These are phyloP conservation scores for Drosophila mauritiana DNA, from an alignment of 1,140 invertebrate species.

Conservation along the genomic window DNA sequence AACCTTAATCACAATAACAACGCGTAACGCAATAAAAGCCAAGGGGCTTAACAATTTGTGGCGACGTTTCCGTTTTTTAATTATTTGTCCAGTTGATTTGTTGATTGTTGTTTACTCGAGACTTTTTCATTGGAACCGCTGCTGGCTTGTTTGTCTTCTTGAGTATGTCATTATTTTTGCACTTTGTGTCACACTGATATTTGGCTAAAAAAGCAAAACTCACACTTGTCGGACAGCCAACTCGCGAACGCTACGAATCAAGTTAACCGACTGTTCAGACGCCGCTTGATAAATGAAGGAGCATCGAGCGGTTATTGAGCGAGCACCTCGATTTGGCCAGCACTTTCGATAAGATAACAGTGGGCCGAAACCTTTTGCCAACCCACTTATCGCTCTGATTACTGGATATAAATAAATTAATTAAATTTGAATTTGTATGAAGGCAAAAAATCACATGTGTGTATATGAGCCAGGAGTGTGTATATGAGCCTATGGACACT, in stretches of 20 bases:
- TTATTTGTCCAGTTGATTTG: constrained; percentile 26
- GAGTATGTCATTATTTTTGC: constrained; percentile 46
- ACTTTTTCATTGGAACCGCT: constrained; percentile 47
- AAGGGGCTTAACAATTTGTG: constrained; percentile 13
- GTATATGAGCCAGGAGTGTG: neutral
- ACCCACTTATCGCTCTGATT: constrained; percentile 68
- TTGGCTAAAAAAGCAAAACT: constrained; percentile 13
- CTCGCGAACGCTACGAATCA: constrained; percentile 1
- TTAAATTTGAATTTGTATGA: constrained; percentile 74
- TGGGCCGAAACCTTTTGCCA: constrained; percentile 24
- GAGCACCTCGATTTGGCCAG: constrained; percentile 19
- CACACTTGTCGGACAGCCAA: constrained; percentile 28
- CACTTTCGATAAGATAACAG: constrained; percentile 21
- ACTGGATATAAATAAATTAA: constrained; percentile 82
- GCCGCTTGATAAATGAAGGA: constrained; percentile 30
- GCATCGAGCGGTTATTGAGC: constrained; percentile 39
- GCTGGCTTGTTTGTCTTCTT: constrained; percentile 29
- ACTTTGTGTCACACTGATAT: constrained; percentile 12
- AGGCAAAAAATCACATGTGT: constrained; percentile 20
- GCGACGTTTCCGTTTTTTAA: constrained; percentile 26
- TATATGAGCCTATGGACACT: no score
- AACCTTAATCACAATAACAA: neutral
- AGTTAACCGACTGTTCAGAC: constrained; percentile 27
- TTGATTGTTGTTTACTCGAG: constrained; percentile 48
- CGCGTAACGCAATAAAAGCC: constrained; percentile 23